Evolutionary conservation across 2,888 invertebrate species (phyloP), one percentile per base, ranked within the genome.

Genomic region (Ceratothoa steindachneri): DNA sequence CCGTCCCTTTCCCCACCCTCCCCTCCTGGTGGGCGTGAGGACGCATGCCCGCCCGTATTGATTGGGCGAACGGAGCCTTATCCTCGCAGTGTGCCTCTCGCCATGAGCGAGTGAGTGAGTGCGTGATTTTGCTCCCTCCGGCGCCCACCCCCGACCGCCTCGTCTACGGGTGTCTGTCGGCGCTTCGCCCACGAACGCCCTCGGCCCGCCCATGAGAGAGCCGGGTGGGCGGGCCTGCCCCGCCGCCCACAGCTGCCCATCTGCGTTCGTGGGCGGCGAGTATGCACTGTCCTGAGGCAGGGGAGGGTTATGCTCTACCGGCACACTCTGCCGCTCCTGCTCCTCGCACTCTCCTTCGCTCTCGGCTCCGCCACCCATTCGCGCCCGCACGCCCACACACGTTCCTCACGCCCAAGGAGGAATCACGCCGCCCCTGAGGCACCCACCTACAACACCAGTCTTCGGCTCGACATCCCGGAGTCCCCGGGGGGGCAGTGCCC

Each of bases 241-340:
- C 60, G 60, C 60, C 60, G 60, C 60, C 60, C 60, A 60, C 60
- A 24, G 60, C 60, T 24, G 60, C 60, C 60, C 60, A 60, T 60
- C 60, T 60, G 60, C 60, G 60, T 60, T 60, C 60, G 60, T 60
- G 60, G 74, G 67, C 71, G 71, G 75, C 72, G 72, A 75, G 71
- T 75, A 75, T 75, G 75, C 69, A 71, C 75, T 75, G 72, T 69
- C 72, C 69, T 69, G 72, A 69, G 71, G 65, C 75, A 68, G 75
- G 72, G 71, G 68, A 72, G 75, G 75, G 75, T 75, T 75, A 75
- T 75, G 75, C 71, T 75, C 71, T 75, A 69, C 72, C 72, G 75
- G 72, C 75, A 75, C 69, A 72, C 71, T 68, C 72, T 69, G 75
- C 71, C 69, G 72, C 68, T 72, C 29, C 75, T 69, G 69, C 75